phyloP scores from a whole-genome alignment of 1,140 invertebrate genomes.

The Kradibia gibbosae region DNA sequence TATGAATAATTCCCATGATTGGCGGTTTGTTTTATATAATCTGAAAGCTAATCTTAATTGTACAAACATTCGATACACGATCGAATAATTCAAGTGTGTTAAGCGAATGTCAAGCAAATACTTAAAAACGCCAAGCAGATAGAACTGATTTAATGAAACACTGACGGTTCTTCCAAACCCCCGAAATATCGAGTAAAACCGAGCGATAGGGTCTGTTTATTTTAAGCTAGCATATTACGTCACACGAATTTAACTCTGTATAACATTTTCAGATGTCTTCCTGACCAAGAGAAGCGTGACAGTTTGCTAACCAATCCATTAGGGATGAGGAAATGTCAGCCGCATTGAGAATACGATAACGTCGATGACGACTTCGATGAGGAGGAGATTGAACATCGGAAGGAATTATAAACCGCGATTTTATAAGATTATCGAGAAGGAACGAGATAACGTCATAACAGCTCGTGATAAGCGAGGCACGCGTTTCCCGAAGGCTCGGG shows the following conservation, averaged over 20 bases:
- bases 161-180: background rate
- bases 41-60: too few species aligned
- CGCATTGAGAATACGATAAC: too few species aligned
- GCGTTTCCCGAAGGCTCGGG: too few species aligned
- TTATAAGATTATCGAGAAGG: background rate
- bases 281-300: too few species aligned
- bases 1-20: too few species aligned
- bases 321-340: too few species aligned
- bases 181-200: background rate
- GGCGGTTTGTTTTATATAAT: too few species aligned
- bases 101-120: background rate
- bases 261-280: background rate
- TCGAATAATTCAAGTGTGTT: too few species aligned
- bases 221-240: slow-evolving; percentile 8
- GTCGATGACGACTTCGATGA: background rate
- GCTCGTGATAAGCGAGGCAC: background rate
- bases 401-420: too few species aligned
- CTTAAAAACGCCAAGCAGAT: background rate
- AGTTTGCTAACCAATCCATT: too few species aligned
- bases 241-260: background rate
- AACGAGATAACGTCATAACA: background rate
- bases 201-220: background rate
- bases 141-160: too few species aligned
- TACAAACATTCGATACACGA: too few species aligned
- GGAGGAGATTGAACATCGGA: background rate